phyloP scores from a whole-genome alignment of 2,113 vertebrate species.

The Sterrhoptilus dennistouni region DNA sequence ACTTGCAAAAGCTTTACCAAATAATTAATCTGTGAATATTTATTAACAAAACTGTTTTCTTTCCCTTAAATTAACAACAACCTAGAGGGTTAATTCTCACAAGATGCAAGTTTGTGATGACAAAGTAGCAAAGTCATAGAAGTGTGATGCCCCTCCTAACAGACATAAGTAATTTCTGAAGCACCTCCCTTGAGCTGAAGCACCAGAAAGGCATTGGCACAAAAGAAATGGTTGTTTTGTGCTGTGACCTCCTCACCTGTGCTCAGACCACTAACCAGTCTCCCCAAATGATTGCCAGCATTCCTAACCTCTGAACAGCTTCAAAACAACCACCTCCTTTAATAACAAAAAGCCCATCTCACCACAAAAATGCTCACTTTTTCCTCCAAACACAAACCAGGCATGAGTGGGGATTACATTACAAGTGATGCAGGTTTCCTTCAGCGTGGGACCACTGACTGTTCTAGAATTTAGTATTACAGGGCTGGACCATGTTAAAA shows the following conservation, averaged over 20 bases:
- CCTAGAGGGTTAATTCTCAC: background rate
- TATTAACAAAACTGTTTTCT: background rate
- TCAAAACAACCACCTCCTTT: background rate
- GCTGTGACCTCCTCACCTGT: slow-evolving; percentile 18
- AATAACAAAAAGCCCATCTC: background rate
- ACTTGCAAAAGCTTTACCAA: background rate
- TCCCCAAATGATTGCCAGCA: background rate
- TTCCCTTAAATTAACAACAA: background rate
- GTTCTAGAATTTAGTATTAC: background rate
- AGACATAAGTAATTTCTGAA: background rate
- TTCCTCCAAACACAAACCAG: background rate
- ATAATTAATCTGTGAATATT: background rate
- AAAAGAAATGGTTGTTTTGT: background rate
- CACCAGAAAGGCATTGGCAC: background rate
- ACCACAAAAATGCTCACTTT: slow-evolving; percentile 21
- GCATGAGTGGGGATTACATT: background rate
- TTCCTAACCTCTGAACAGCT: slow-evolving; percentile 32
- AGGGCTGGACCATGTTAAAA: background rate
- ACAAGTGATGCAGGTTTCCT: background rate
- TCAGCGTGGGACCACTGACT: background rate
- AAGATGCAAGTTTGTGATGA: background rate
- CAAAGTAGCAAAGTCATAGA: background rate
- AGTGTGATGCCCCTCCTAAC: background rate
- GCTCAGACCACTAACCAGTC: background rate
- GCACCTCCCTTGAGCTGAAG: background rate